Percentiles rank a stretch among this genome's conserved stretches.
Evolutionary conservation across 2,113 vertebrate species (phyloP).

Genomic region (Xenopus laevis): DNA sequence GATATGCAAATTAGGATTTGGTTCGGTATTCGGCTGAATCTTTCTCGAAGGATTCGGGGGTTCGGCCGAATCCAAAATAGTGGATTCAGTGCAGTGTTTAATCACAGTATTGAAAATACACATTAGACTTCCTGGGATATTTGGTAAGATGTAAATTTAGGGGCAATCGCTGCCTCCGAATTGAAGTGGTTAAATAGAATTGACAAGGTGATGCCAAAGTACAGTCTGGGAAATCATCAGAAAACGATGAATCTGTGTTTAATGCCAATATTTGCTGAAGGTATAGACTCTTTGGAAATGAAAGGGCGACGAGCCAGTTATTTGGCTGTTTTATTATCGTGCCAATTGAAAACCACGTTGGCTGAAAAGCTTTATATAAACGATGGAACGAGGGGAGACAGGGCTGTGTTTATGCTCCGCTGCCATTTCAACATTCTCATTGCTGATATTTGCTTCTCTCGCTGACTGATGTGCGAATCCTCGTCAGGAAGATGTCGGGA

Average conservation of each 20-base stretch:
- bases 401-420: conserved; percentile 24
- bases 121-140: too few species aligned
- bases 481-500: conserved; percentile 9
- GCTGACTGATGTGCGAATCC: conserved; percentile 36
- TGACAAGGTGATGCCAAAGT: conserved; percentile 33
- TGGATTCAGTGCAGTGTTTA: too few species aligned
- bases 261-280: conserved; percentile 24
- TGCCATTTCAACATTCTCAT: conserved; percentile 27
- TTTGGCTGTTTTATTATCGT: conserved; percentile 24
- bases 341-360: neutral
- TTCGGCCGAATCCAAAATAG: too few species aligned
- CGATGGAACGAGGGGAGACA: conserved; percentile 15
- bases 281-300: conserved; percentile 31
- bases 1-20: too few species aligned
- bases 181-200: conserved; percentile 1
- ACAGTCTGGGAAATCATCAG: conserved; percentile 32
- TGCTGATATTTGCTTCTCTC: conserved; percentile 29
- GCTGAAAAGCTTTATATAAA: conserved; percentile 13
- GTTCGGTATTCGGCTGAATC: too few species aligned
- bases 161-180: neutral
- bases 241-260: conserved; percentile 17
- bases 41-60: too few species aligned
- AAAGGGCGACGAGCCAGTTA: conserved; percentile 10
- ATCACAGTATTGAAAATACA: too few species aligned
- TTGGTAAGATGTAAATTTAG: too few species aligned